phyloP scores from a whole-genome alignment of 1,140 invertebrate genomes.

The Rhyacophila brunnea region DNA sequence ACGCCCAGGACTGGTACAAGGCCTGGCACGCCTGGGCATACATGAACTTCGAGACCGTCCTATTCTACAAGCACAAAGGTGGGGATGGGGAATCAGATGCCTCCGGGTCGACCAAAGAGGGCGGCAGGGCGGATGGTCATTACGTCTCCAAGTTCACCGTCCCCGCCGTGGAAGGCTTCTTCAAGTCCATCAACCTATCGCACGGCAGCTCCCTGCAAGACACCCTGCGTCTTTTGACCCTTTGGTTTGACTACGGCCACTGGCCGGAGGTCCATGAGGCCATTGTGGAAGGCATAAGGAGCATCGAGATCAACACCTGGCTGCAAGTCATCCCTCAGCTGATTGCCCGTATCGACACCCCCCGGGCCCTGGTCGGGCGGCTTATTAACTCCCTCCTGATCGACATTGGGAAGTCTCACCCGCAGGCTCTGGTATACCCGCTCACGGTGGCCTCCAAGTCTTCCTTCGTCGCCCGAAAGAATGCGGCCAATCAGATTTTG shows the following conservation, averaged over 20 bases:
- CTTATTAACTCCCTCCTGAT: slow-evolving; percentile 92
- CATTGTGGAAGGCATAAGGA: slow-evolving; percentile 85
- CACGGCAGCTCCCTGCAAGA: slow-evolving; percentile 96
- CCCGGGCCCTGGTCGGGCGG: slow-evolving; percentile 79
- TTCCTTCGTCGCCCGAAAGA: slow-evolving; percentile 77
- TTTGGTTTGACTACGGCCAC: slow-evolving; percentile 96
- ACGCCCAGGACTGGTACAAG: slow-evolving; percentile 89
- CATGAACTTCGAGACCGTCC: slow-evolving; percentile 95
- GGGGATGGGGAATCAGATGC: slow-evolving; percentile 39
- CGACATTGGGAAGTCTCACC: slow-evolving; percentile 90
- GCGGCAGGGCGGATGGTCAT: slow-evolving; percentile 46
- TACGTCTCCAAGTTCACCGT: slow-evolving; percentile 83
- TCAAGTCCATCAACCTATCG: slow-evolving; percentile 90
- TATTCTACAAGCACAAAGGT: slow-evolving; percentile 81
- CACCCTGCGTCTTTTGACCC: slow-evolving; percentile 85
- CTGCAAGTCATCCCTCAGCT: slow-evolving; percentile 98
- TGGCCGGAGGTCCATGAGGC: slow-evolving; percentile 92
- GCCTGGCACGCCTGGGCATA: slow-evolving; percentile 98
- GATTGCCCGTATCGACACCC: slow-evolving; percentile 96
- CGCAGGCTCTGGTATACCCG: slow-evolving; percentile 94
- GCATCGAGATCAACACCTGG: slow-evolving; percentile 98
- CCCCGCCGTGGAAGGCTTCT: slow-evolving; percentile 93
- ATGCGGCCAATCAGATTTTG: slow-evolving; percentile 92
- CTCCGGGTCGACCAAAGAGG: slow-evolving; percentile 41
- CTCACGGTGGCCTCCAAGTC: slow-evolving; percentile 97